These are phyloP conservation scores for Callorhinus ursinus DNA, from an alignment of 2,113 vertebrate species.

Conservation along the genomic window DNA sequence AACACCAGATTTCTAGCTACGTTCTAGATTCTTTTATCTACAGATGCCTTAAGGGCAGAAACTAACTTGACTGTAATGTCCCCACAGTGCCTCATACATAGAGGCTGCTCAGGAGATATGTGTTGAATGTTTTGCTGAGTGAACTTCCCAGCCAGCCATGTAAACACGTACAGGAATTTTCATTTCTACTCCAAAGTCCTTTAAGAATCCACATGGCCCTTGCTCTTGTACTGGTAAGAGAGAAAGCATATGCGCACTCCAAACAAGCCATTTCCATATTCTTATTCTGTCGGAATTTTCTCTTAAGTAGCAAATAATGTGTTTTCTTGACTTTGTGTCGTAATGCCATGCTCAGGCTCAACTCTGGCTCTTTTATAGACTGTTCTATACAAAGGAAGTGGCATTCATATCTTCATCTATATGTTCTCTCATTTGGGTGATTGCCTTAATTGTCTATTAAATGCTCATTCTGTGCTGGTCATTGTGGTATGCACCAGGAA, in stretches of 20 bases:
- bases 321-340: background rate
- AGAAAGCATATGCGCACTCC: background rate
- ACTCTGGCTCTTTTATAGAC: background rate
- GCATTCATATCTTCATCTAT: background rate
- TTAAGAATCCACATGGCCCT: background rate
- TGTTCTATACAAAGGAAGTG: background rate
- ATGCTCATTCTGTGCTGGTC: background rate
- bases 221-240: background rate
- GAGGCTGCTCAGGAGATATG: background rate
- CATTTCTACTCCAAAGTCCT: background rate
- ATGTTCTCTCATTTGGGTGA: background rate
- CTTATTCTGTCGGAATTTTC: background rate
- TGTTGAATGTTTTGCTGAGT: background rate
- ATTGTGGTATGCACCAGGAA: background rate
- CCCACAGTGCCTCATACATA: background rate
- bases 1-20: background rate
- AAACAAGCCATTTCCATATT: background rate
- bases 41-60: background rate
- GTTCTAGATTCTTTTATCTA: background rate
- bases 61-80: background rate
- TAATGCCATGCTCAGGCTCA: background rate
- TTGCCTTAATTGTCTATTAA: background rate
- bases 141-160: background rate
- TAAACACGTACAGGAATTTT: background rate
- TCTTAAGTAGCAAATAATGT: background rate